Conservation (phyloP, 2,797 vertebrate species). For the Trachurus trachurus region DNA sequence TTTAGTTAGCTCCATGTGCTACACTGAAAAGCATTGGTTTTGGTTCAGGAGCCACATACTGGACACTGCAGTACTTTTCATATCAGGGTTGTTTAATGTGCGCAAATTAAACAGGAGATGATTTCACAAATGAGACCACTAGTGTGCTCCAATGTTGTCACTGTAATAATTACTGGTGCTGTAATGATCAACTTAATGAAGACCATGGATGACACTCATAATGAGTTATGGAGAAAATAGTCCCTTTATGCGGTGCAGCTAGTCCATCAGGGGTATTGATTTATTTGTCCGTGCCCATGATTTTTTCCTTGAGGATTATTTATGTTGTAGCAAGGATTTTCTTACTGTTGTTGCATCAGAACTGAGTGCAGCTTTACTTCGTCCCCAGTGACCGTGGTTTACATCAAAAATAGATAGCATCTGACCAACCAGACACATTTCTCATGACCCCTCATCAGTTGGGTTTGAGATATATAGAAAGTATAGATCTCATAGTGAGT, state of each 20-base stretch:
- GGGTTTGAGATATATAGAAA: background rate
- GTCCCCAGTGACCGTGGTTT: conserved; percentile 18
- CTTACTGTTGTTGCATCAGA: background rate
- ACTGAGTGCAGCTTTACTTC: background rate
- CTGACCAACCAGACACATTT: background rate
- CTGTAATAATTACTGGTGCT: conserved; percentile 29
- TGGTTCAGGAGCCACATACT: background rate
- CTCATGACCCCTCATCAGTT: background rate
- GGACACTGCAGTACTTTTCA: background rate
- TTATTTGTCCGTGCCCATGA: conserved; percentile 7
- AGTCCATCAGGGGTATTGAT: conserved; percentile 25
- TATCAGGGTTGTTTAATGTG: background rate
- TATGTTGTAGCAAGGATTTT: background rate
- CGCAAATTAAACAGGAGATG: conserved; percentile 33
- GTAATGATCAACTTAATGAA: conserved; percentile 50
- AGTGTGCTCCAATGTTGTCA: conserved; percentile 25
- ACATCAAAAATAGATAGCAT: conserved; percentile 32
- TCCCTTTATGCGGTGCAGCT: conserved; percentile 25
- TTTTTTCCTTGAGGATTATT: conserved; percentile 20
- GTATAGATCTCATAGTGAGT: background rate
- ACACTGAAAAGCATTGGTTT: background rate
- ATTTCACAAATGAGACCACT: conserved; percentile 16
- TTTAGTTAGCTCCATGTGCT: conserved; percentile 5
- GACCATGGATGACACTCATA: conserved; percentile 37
- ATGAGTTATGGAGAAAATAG: conserved; percentile 43